These are phyloP conservation scores for Archivesica marissinica DNA, from an alignment of 1,140 invertebrate species.

Conservation along the genomic window DNA sequence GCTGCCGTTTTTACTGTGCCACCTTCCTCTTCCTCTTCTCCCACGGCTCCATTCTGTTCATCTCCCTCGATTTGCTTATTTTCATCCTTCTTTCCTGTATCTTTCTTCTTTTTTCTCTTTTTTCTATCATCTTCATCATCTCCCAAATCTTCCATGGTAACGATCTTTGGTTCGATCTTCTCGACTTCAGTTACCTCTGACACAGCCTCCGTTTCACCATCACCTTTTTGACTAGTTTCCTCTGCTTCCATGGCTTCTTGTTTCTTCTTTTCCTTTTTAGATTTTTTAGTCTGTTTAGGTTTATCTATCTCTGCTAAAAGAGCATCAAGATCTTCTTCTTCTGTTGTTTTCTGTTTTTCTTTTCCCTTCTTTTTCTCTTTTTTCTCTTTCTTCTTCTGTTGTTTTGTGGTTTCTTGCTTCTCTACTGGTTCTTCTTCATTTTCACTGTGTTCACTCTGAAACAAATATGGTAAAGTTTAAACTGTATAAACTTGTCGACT, in stretches of 20 bases:
- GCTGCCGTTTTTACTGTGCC: constrained; percentile 85
- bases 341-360: constrained; percentile 86
- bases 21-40: constrained; percentile 86
- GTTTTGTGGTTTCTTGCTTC: constrained; percentile 35
- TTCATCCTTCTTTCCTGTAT: constrained; percentile 50
- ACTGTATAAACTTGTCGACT: not conserved
- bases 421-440: constrained; percentile 51
- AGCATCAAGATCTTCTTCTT: constrained; percentile 93
- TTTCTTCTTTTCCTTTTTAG: constrained; percentile 84
- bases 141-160: constrained; percentile 72
- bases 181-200: constrained; percentile 70
- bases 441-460: constrained; percentile 45
- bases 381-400: constrained; percentile 66
- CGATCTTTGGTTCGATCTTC: constrained; percentile 65
- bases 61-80: constrained; percentile 57
- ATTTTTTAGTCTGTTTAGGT: constrained; percentile 80
- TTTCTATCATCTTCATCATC: constrained; percentile 74
- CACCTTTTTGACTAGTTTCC: constrained; percentile 70
- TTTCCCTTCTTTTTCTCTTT: constrained; percentile 76
- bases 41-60: constrained; percentile 74
- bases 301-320: constrained; percentile 87
- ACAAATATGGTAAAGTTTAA: not conserved
- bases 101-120: constrained; percentile 67
- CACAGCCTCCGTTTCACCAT: constrained; percentile 79
- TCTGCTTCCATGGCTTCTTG: constrained; percentile 60